phyloP scores from a whole-genome alignment of 2,113 vertebrate species.

The Zosterops hypoxanthus region DNA sequence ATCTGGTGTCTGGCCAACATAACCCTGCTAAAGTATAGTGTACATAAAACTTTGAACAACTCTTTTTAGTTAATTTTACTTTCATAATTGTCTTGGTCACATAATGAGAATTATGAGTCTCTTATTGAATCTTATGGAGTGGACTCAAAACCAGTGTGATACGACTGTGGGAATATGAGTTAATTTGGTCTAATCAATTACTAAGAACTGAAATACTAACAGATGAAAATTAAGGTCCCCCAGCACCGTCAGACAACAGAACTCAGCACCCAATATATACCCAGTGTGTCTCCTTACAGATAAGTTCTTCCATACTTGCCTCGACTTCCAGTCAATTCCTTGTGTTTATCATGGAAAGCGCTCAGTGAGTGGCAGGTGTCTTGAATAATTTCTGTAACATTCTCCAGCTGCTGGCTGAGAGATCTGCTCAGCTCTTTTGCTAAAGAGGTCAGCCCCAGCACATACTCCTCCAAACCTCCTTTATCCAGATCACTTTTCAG shows the following conservation, averaged over 20 bases:
- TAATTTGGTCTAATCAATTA: not conserved
- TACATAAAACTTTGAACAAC: not conserved
- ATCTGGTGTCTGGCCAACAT: not conserved
- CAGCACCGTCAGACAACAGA: not conserved
- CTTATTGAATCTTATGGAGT: not conserved
- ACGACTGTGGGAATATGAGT: not conserved
- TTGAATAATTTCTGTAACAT: constrained; percentile 12
- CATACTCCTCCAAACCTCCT: not conserved
- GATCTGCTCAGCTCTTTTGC: constrained; percentile 51
- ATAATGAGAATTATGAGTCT: not conserved
- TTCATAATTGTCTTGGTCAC: not conserved
- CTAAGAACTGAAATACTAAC: not conserved
- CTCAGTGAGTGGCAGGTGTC: constrained; percentile 51
- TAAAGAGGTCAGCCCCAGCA: constrained; percentile 30
- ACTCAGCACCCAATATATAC: not conserved
- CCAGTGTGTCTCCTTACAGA: not conserved
- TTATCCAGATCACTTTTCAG: constrained; percentile 7
- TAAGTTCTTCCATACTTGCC: constrained; percentile 54
- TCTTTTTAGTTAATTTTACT: not conserved
- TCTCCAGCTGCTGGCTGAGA: constrained; percentile 59
- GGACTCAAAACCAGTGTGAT: not conserved
- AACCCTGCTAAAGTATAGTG: not conserved
- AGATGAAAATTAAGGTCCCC: not conserved
- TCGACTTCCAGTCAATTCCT: constrained; percentile 39
- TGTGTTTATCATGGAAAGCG: constrained; percentile 36